phyloP scores from a whole-genome alignment of 1,140 invertebrate species.

The Microvelia longipes region DNA sequence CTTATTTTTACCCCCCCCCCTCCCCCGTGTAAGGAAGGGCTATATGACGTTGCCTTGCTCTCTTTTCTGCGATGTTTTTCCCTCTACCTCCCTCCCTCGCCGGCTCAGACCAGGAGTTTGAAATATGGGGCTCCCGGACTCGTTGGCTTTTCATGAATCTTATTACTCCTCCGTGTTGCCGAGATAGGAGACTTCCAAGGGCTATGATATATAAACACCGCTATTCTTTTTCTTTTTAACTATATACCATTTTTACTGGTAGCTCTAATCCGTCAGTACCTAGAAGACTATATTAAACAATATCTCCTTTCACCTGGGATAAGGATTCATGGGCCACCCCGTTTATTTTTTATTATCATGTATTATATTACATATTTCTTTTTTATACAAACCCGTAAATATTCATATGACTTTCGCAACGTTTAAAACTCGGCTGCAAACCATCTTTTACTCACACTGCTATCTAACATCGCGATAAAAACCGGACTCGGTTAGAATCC shows the following conservation, averaged over 20 bases:
- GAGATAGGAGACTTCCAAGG: neutral
- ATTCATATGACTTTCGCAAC: neutral
- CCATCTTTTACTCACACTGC: neutral
- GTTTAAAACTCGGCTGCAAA: neutral
- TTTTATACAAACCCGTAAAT: neutral
- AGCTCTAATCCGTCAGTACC: conserved; percentile 1
- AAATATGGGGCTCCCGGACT: conserved; percentile 19
- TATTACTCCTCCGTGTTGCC: conserved; percentile 13
- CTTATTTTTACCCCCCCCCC: neutral
- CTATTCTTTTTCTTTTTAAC: neutral
- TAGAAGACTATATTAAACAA: conserved; percentile 1
- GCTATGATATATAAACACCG: neutral
- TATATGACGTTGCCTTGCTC: conserved; percentile 8
- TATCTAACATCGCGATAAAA: neutral
- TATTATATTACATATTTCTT: neutral
- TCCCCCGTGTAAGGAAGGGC: neutral
- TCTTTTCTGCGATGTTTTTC: too few relatives aligned
- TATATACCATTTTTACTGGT: neutral
- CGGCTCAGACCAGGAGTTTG: conserved; percentile 14
- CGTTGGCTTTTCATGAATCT: conserved; percentile 21
- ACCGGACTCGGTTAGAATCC: neutral
- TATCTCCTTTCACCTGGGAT: neutral
- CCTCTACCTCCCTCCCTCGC: neutral
- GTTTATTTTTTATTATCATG: neutral
- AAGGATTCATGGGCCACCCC: neutral